Evolutionary conservation across 2,888 invertebrate genomes (phyloP), one percentile per base, ranked within the genome.

Genomic region (Caenorhabditis sp.): DNA sequence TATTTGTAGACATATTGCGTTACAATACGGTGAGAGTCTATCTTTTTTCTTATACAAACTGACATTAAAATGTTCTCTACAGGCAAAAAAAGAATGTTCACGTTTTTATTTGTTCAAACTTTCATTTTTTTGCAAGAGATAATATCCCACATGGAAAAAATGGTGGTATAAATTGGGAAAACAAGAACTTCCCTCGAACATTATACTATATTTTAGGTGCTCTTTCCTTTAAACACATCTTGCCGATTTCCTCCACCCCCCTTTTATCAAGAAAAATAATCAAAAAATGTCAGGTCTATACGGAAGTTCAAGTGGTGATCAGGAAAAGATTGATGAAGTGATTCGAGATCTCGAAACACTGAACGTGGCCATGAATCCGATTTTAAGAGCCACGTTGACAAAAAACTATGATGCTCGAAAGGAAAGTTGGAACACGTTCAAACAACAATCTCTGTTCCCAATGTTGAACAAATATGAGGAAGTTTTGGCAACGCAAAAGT

Each of bases 1-100:
- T 50, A 83, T 83, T 36, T 78, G 78, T 23, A 76, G 83, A 27
- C 77, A 73, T 27, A 75, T 83, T 50, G 82, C 83, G 10, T 60
- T 81, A 24, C 67, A 79, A 59, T 80, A 70, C 31, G 80, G 83
- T 82, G 26, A 31, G 69, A n/a, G n/a, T 23, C 3, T 14, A 14
- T n/a, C n/a, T 55, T 12, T 68, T 69, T 65, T 8, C 51, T 5
- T 12, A 12, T n/a, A 51, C 12, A 51, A 12, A 5, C 6, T 17
- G 1, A 57, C 6, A 17, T 14, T 50, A 21, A 17, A 31, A 62
- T 36, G 53, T 36, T 54, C 51, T 8, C 24, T 37, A 59, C n/a
- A 26, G 14, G 14, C n/a, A n/a, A n/a, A n/a, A n/a, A n/a, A n/a
- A n/a, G n/a, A n/a, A n/a, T n/a, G n/a, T n/a, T n/a, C n/a, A n/a